phyloP scores from a whole-genome alignment of 2,888 invertebrate genomes.

The Cecidostiba fungosa region DNA sequence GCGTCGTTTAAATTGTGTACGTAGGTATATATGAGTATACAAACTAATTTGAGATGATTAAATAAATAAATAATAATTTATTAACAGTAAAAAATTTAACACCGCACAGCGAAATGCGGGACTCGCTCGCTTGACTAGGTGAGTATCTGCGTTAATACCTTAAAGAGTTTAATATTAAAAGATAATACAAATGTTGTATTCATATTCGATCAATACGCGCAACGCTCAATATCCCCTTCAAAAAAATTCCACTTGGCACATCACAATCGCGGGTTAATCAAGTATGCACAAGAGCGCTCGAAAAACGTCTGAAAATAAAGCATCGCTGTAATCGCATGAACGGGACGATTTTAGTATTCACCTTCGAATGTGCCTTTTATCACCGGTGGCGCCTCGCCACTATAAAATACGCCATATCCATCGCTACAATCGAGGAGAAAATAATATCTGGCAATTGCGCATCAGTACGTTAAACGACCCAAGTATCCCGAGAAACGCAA shows the following conservation, averaged over 20 bases:
- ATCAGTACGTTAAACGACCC: background rate
- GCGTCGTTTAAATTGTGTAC: too few species aligned
- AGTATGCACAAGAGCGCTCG: background rate
- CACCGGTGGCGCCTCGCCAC: background rate
- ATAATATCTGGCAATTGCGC: background rate
- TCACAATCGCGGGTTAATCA: background rate
- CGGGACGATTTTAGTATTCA: conserved; percentile 38
- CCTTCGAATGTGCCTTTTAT: conserved; percentile 29
- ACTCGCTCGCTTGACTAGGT: too few species aligned
- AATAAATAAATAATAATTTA: too few species aligned
- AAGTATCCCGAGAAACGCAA: background rate
- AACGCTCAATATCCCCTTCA: background rate
- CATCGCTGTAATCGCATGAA: background rate
- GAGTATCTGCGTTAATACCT: too few species aligned
- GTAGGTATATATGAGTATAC: too few species aligned
- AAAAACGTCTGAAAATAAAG: conserved; percentile 19
- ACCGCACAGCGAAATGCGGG: too few species aligned
- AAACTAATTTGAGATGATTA: too few species aligned
- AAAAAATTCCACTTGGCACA: background rate
- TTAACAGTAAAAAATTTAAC: too few species aligned
- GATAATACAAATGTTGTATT: too few species aligned
- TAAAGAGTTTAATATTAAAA: too few species aligned
- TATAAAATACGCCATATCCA: conserved; percentile 1
- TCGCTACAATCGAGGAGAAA: background rate
- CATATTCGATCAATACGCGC: too few species aligned